These are phyloP conservation scores for Druon quercuslanigerum DNA, from an alignment of 1,140 invertebrate species.

Conservation along the genomic window DNA sequence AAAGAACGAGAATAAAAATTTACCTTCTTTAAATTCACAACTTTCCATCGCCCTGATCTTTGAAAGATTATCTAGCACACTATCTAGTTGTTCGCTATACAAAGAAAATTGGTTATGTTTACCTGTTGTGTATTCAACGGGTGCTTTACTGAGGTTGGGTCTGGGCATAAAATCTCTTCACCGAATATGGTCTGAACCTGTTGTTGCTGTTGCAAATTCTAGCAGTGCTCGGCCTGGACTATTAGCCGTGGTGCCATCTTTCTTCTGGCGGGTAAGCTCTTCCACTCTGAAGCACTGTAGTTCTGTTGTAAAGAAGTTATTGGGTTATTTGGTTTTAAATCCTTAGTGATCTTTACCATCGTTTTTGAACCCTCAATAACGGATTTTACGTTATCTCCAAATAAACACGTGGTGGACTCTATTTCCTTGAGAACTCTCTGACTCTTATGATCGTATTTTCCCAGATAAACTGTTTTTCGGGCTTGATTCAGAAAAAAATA, in stretches of 20 bases:
- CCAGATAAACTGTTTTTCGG: not conserved
- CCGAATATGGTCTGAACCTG: constrained; percentile 4
- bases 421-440: not conserved
- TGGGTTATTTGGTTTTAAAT: not conserved
- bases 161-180: not conserved
- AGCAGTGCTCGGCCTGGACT: not conserved
- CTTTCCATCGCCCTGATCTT: not conserved
- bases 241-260: not conserved
- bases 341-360: constrained; percentile 10
- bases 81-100: no score
- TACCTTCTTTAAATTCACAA: not conserved
- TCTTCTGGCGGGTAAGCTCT: not conserved
- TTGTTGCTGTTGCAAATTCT: not conserved
- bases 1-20: not conserved
- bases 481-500: constrained; percentile 2
- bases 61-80: no score
- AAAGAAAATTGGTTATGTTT: not conserved
- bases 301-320: not conserved
- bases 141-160: not conserved
- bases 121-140: not conserved
- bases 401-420: not conserved
- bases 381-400: not conserved
- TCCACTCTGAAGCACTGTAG: not conserved
- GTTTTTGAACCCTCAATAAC: not conserved
- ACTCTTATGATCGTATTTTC: not conserved